Percentiles rank a stretch among this genome's conserved stretches.
These are phyloP conservation scores for Gymnocephalus cernua DNA, from an alignment of 2,113 vertebrate species.

Conservation along the genomic window DNA sequence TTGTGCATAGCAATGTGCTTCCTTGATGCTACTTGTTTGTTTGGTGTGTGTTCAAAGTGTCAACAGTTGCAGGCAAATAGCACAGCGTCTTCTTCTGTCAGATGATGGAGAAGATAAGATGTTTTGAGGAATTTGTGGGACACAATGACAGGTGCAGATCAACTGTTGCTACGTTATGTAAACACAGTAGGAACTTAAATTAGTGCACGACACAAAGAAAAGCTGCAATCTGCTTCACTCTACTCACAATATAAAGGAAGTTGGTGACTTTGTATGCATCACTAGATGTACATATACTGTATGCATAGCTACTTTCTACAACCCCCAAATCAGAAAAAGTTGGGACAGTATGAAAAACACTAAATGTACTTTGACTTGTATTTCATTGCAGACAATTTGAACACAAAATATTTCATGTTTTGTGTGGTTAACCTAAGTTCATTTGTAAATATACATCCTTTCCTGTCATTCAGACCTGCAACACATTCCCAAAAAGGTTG, in stretches of 20 bases:
- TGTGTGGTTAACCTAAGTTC: no score
- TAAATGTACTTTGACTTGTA: no score
- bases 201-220: background rate
- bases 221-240: background rate
- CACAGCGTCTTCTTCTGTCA: background rate
- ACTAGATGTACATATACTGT: background rate
- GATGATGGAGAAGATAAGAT: background rate
- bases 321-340: no score
- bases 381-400: no score
- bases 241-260: background rate
- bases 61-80: background rate
- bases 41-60: background rate
- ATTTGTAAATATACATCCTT: no score
- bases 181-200: background rate
- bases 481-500: no score
- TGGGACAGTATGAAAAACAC: no score
- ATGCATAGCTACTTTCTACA: background rate
- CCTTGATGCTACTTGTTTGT: background rate
- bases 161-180: background rate
- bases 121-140: background rate
- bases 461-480: no score
- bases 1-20: background rate
- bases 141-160: background rate
- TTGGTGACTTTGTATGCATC: background rate
- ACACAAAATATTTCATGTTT: no score